Evolutionary conservation across 2,113 vertebrate genomes (phyloP).

Genomic region (Lycocorax pyrrhopterus): DNA sequence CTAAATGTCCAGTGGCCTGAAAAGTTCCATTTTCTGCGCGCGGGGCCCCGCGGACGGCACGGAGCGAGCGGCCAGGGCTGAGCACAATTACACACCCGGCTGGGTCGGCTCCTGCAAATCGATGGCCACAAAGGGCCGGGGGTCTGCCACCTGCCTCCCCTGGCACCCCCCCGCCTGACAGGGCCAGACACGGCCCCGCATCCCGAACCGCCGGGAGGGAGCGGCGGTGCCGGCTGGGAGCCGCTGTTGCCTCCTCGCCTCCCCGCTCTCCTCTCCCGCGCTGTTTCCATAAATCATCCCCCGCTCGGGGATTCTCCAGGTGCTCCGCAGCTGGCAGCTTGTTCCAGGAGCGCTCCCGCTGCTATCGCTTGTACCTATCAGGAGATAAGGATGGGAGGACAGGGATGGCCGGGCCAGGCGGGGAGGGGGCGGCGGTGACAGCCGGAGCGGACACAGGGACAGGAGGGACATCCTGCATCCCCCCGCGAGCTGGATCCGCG

Average conservation of each 20-base stretch:
- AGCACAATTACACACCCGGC: slow-evolving; percentile 59
- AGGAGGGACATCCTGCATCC: background rate
- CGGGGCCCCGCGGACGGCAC: background rate
- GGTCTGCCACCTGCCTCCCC: background rate
- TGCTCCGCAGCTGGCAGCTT: background rate
- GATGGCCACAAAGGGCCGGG: slow-evolving; percentile 34
- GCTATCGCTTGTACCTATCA: background rate
- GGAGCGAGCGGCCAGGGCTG: slow-evolving; percentile 20
- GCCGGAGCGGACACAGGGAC: background rate
- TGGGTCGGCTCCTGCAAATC: slow-evolving; percentile 44
- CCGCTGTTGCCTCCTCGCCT: background rate
- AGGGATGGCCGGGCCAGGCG: background rate
- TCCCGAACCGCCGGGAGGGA: background rate
- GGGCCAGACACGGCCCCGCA: background rate
- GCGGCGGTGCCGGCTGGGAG: background rate
- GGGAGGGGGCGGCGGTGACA: background rate
- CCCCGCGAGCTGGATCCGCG: rapidly evolving
- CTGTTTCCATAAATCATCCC: background rate
- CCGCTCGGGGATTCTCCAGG: background rate
- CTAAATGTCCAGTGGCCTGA: background rate
- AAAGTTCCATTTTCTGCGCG: slow-evolving; percentile 45
- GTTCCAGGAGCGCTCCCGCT: background rate
- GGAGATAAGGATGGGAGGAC: background rate
- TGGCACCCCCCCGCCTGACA: background rate
- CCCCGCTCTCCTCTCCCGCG: background rate